phyloP scores from a whole-genome alignment of 1,140 invertebrate genomes.

The Plutomurus gul region DNA sequence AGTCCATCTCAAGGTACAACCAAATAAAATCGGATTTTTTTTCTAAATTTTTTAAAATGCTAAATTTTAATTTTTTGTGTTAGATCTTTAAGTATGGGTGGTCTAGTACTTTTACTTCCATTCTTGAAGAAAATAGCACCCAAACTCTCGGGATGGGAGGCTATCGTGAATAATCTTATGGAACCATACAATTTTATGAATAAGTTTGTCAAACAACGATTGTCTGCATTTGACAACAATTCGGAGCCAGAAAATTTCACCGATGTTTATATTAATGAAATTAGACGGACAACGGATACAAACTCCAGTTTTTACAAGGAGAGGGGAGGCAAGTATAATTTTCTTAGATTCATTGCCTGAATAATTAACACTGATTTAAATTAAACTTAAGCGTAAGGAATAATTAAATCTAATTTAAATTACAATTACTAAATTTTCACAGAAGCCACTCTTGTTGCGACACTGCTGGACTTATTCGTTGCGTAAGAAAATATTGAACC shows the following conservation, averaged over 20 bases:
- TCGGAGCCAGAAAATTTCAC: conserved; percentile 8
- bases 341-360: not conserved
- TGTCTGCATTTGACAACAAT: not conserved
- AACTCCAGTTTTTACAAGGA: conserved; percentile 37
- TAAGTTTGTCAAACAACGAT: not conserved
- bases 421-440: not conserved
- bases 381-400: not conserved
- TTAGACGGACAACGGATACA: conserved; percentile 27
- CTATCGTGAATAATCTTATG: not conserved
- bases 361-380: not conserved
- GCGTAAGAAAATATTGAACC: not conserved
- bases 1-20: not conserved
- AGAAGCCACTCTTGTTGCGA: conserved; percentile 12
- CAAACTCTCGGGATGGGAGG: conserved; percentile 21
- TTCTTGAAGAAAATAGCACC: not conserved
- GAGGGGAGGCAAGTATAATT: conserved; percentile 19
- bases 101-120: conserved; percentile 30
- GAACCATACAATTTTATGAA: conserved; percentile 5
- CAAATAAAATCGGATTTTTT: not conserved
- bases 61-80: not conserved
- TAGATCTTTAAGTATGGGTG: not conserved
- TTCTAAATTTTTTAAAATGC: not conserved
- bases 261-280: conserved; percentile 38
- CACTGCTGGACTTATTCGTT: not conserved
- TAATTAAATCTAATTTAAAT: not conserved